phyloP scores from a whole-genome alignment of 1,140 invertebrate genomes.

The Leptoteleia sp. region DNA sequence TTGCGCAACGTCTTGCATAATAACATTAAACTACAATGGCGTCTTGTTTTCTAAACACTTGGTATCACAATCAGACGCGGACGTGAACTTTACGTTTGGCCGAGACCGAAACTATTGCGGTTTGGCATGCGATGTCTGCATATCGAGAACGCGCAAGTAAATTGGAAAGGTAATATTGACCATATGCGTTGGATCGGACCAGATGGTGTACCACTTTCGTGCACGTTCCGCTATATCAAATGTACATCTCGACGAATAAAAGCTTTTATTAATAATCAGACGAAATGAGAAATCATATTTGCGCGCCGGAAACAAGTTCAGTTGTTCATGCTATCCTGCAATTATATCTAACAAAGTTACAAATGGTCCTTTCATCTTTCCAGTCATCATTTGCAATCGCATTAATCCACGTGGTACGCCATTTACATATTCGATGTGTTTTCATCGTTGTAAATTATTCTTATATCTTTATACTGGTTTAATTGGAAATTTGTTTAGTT shows the following conservation, averaged over 20 bases:
- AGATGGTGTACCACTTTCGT: slow-evolving; percentile 73
- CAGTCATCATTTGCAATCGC: slow-evolving; percentile 22
- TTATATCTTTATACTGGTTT: too few relatives aligned
- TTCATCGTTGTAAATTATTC: too few relatives aligned
- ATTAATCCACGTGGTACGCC: slow-evolving; percentile 25
- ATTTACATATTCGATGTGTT: background rate
- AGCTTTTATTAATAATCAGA: slow-evolving; percentile 53
- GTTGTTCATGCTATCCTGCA: slow-evolving; percentile 27
- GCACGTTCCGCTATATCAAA: slow-evolving; percentile 68
- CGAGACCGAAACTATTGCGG: slow-evolving; percentile 19
- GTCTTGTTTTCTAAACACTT: slow-evolving; percentile 2
- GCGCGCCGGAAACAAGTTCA: slow-evolving; percentile 27
- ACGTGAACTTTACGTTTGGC: slow-evolving; percentile 24
- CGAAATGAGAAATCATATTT: slow-evolving; percentile 61
- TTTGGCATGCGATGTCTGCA: slow-evolving; percentile 38
- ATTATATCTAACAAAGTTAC: slow-evolving; percentile 50
- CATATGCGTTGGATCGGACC: slow-evolving; percentile 58
- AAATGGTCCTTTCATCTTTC: slow-evolving; percentile 36
- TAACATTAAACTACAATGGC: slow-evolving; percentile 9
- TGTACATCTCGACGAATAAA: slow-evolving; percentile 49
- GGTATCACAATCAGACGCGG: slow-evolving; percentile 2
- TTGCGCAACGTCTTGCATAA: too few relatives aligned
- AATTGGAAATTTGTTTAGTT: too few relatives aligned
- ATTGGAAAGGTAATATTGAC: slow-evolving; percentile 50
- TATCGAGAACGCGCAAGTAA: slow-evolving; percentile 18